Percentiles rank a stretch among this genome's conserved stretches.
phyloP scores from a whole-genome alignment of 1,140 invertebrate species.

The Drosophila rhopaloa region DNA sequence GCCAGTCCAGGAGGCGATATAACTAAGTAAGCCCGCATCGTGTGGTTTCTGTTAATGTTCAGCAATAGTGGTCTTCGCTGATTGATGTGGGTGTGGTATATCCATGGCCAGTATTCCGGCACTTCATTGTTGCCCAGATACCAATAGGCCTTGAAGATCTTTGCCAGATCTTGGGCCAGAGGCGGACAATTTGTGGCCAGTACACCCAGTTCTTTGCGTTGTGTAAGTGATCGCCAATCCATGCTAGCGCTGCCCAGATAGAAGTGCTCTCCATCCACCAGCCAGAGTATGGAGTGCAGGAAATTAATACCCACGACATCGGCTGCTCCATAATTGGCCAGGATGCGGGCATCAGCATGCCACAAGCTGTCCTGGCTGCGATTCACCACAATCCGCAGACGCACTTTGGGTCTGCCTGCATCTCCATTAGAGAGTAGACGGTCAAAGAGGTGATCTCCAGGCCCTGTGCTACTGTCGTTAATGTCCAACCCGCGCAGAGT shows the following conservation, averaged over 20 bases:
- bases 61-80: slow-evolving; percentile 90
- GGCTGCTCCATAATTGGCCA: slow-evolving; percentile 89
- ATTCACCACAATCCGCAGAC: slow-evolving; percentile 91
- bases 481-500: slow-evolving; percentile 92
- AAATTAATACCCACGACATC: slow-evolving; percentile 85
- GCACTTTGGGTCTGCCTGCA: slow-evolving; percentile 85
- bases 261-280: slow-evolving; percentile 93
- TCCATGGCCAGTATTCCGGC: slow-evolving; percentile 92
- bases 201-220: slow-evolving; percentile 98
- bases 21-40: slow-evolving; percentile 90
- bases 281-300: slow-evolving; percentile 97
- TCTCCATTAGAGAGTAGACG: slow-evolving; percentile 87
- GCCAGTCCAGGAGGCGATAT: slow-evolving; percentile 95
- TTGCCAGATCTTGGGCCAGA: slow-evolving; percentile 93
- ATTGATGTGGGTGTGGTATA: slow-evolving; percentile 91
- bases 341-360: slow-evolving; percentile 67
- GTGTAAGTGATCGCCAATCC: slow-evolving; percentile 97
- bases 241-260: slow-evolving; percentile 96
- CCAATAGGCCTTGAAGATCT: slow-evolving; percentile 98
- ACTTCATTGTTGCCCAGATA: slow-evolving; percentile 89
- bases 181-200: slow-evolving; percentile 93
- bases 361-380: slow-evolving; percentile 59
- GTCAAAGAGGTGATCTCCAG: slow-evolving; percentile 91
- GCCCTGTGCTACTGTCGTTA: slow-evolving; percentile 89
- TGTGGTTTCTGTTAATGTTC: slow-evolving; percentile 86